Evolutionary conservation across 1,140 invertebrate species (phyloP).

Genomic region (Drosophila lacertosa): DNA sequence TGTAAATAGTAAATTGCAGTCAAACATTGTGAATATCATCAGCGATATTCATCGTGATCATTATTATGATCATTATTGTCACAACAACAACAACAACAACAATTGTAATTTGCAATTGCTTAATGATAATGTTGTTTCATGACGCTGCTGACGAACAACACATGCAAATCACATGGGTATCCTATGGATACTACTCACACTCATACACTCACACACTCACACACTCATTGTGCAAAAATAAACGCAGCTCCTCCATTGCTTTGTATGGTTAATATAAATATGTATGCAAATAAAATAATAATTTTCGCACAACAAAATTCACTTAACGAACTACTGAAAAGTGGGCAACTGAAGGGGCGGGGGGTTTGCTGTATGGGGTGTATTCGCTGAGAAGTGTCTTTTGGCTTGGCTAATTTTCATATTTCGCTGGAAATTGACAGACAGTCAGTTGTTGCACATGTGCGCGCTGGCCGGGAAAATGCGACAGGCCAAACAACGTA

Average conservation of each 20-base stretch:
- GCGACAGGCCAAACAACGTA: slow-evolving; percentile 53
- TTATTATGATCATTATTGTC: slow-evolving; percentile 47
- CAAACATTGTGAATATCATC: slow-evolving; percentile 77
- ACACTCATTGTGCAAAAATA: slow-evolving; percentile 35
- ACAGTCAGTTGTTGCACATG: slow-evolving; percentile 40
- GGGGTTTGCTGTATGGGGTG: background rate
- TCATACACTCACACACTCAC: slow-evolving; percentile 1
- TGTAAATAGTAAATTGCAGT: slow-evolving; percentile 82
- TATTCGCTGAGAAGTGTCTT: slow-evolving; percentile 8
- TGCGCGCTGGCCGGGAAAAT: slow-evolving; percentile 58
- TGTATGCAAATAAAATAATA: slow-evolving; percentile 80
- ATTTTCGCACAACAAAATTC: slow-evolving; percentile 61
- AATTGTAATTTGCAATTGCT: slow-evolving; percentile 12
- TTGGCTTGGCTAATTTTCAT: slow-evolving; percentile 75
- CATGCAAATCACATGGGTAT: slow-evolving; percentile 77
- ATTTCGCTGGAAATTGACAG: slow-evolving; percentile 70
- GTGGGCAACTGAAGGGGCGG: background rate
- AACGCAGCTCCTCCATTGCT: slow-evolving; percentile 30
- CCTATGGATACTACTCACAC: slow-evolving; percentile 46
- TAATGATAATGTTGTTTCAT: slow-evolving; percentile 64
- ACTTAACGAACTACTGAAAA: slow-evolving; percentile 49
- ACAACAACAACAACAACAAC: slow-evolving; percentile 12
- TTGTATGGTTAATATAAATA: slow-evolving; percentile 65
- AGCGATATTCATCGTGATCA: slow-evolving; percentile 36
- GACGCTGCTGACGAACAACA: slow-evolving; percentile 70